phyloP scores from a whole-genome alignment of 1,140 invertebrate genomes.

The Amphibalanus amphitrite region DNA sequence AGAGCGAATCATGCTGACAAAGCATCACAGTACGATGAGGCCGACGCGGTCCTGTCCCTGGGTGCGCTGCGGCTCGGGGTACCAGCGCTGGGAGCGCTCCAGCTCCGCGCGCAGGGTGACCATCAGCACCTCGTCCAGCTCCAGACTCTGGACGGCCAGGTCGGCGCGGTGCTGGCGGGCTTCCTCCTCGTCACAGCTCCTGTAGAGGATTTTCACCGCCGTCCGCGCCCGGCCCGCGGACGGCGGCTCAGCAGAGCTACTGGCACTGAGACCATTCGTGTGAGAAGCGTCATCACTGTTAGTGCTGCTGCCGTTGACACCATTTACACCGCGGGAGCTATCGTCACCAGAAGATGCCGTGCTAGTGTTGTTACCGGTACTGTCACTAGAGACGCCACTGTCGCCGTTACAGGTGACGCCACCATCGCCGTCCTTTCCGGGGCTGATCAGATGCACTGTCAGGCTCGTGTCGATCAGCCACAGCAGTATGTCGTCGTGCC shows the following conservation, averaged over 20 bases:
- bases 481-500: not conserved
- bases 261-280: too few species aligned
- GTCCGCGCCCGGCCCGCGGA: not conserved
- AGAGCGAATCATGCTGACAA: too few species aligned
- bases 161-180: not conserved
- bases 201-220: not conserved
- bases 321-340: too few species aligned
- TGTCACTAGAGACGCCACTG: too few species aligned
- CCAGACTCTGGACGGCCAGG: not conserved
- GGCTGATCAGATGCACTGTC: not conserved
- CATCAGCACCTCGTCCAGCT: not conserved
- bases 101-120: not conserved
- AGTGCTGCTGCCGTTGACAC: too few species aligned
- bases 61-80: constrained; percentile 16
- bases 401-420: too few species aligned
- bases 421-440: too few species aligned
- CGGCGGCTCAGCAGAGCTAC: too few species aligned
- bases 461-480: not conserved
- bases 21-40: constrained; percentile 13
- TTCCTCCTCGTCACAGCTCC: not conserved
- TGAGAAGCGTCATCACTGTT: too few species aligned
- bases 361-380: too few species aligned
- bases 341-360: too few species aligned
- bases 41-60: constrained; percentile 14
- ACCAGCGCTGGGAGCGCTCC: constrained; percentile 8